Evolutionary conservation across 2,888 invertebrate species (phyloP).

Genomic region (Thecophora atra): DNA sequence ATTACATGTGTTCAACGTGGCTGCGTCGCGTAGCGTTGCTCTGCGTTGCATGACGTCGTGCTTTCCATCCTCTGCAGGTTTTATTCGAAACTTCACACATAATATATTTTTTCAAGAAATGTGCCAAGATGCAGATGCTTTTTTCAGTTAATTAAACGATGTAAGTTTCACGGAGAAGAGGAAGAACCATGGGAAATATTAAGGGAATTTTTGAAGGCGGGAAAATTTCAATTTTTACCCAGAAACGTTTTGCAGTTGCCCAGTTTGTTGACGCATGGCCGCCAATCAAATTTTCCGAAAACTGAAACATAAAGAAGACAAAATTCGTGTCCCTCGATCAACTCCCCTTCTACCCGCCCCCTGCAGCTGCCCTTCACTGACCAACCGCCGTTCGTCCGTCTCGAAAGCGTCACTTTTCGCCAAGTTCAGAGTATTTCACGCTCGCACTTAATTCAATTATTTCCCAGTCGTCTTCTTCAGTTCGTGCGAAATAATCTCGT

Average conservation of each 20-base stretch:
- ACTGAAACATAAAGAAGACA: no score
- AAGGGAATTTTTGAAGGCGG: no score
- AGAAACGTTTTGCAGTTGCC: no score
- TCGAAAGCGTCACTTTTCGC: constrained; percentile 20
- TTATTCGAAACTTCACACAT: constrained; percentile 31
- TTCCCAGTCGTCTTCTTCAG: constrained; percentile 9
- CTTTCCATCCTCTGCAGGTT: neutral
- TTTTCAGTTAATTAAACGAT: no score
- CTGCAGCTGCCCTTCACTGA: neutral
- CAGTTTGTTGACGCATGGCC: no score
- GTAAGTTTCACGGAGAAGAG: no score
- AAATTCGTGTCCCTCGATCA: no score
- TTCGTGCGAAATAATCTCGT: neutral
- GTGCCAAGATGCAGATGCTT: no score
- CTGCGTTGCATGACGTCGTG: constrained; percentile 10
- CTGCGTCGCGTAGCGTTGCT: constrained; percentile 11
- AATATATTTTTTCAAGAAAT: constrained; percentile 19
- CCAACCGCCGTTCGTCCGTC: constrained; percentile 11
- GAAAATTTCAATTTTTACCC: no score
- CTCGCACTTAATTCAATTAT: constrained; percentile 34
- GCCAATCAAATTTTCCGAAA: no score
- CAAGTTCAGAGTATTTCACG: constrained; percentile 31
- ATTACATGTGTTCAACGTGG: constrained; percentile 29
- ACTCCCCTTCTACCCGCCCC: no score
- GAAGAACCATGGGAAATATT: no score